A percentile compares a stretch with the other conserved stretches of the same genome.
Conservation (phyloP, 1,140 invertebrate genomes). For the Nautilus pompilius region DNA sequence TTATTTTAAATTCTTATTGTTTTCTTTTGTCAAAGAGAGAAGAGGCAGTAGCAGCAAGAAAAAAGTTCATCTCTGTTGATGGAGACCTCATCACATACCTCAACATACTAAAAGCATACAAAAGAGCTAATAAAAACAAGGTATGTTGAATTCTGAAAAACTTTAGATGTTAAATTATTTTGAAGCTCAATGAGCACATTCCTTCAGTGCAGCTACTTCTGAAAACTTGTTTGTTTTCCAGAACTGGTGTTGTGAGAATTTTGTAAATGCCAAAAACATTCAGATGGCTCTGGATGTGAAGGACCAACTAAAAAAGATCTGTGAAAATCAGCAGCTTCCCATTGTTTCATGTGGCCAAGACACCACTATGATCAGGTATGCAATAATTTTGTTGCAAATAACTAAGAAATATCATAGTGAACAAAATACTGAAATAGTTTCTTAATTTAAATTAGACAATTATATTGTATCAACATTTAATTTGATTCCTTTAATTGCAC, state of each 20-base stretch:
- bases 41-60: constrained; percentile 63
- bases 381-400: no score
- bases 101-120: constrained; percentile 82
- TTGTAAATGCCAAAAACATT: constrained; percentile 81
- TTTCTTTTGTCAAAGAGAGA: constrained; percentile 60
- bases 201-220: neutral
- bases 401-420: no score
- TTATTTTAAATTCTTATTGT: no score
- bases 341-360: constrained; percentile 72
- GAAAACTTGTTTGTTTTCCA: constrained; percentile 50
- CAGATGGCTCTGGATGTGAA: constrained; percentile 77
- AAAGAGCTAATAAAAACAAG: constrained; percentile 69
- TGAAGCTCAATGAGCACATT: neutral
- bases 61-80: constrained; percentile 79
- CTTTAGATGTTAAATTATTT: no score
- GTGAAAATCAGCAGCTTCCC: constrained; percentile 66
- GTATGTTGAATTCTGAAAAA: constrained; percentile 49
- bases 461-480: no score
- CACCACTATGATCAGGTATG: constrained; percentile 69
- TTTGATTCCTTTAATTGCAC: no score
- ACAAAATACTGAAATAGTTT: no score
- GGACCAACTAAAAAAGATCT: constrained; percentile 77
- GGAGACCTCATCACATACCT: constrained; percentile 92
- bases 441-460: no score
- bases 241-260: constrained; percentile 90